phyloP scores from a whole-genome alignment of 2,797 vertebrate species.

The Cygnus olor region DNA sequence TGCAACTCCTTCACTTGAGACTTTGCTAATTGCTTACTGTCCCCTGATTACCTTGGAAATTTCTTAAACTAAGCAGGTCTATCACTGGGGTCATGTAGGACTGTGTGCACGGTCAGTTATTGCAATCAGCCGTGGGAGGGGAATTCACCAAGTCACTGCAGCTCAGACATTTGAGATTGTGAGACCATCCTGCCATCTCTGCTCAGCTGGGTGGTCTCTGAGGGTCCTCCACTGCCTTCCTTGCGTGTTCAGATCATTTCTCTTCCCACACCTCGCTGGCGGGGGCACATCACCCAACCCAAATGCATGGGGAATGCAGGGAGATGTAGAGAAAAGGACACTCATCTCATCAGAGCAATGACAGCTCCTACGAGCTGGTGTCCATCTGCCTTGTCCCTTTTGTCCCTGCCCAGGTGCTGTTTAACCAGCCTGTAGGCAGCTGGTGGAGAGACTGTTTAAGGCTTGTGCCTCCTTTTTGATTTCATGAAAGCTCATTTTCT shows the following conservation, averaged over 20 bases:
- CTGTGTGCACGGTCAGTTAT: neutral
- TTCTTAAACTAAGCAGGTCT: neutral
- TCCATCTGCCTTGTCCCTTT: neutral
- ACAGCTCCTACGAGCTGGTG: neutral
- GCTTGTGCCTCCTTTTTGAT: slow-evolving; percentile 43
- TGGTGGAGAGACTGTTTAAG: slow-evolving; percentile 71
- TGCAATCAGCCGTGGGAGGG: neutral
- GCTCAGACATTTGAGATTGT: neutral
- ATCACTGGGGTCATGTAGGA: neutral
- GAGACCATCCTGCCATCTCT: neutral
- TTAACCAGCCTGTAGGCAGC: slow-evolving; percentile 74
- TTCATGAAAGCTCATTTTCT: slow-evolving; percentile 72
- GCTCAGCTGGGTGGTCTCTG: neutral
- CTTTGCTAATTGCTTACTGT: slow-evolving; percentile 6
- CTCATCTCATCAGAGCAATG: neutral
- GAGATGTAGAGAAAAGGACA: neutral
- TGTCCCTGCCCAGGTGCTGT: slow-evolving; percentile 32
- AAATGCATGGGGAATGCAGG: neutral
- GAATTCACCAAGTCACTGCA: neutral
- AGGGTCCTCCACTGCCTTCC: neutral
- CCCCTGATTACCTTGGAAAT: neutral
- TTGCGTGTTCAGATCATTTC: neutral
- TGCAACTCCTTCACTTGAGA: neutral
- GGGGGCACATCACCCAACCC: neutral
- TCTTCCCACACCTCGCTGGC: rapidly evolving